A percentile compares a stretch with the other conserved stretches of the same genome.
Conservation (phyloP, 2,113 vertebrate genomes). For the Oxygymnocypris stewartii region DNA sequence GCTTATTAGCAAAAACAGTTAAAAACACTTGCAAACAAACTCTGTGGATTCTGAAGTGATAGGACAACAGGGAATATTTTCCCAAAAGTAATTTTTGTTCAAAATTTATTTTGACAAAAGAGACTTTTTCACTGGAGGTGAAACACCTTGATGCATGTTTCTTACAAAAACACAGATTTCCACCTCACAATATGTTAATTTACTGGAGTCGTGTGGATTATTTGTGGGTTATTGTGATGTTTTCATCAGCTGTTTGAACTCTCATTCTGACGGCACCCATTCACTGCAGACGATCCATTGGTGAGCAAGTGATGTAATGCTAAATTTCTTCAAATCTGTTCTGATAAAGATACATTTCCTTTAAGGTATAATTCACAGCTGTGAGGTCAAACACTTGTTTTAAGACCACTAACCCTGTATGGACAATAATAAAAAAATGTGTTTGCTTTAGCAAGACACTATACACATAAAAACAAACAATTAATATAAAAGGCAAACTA, state of each 20-base stretch:
- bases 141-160: too few relatives aligned
- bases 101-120: too few relatives aligned
- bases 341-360: not conserved
- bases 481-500: not conserved
- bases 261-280: not conserved
- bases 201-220: too few relatives aligned
- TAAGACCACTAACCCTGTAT: not conserved
- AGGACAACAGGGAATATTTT: too few relatives aligned
- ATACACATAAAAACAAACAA: not conserved
- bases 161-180: not conserved
- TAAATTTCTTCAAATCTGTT: not conserved
- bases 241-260: not conserved
- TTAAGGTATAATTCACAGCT: not conserved
- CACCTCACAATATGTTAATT: not conserved
- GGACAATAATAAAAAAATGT: not conserved
- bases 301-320: not conserved
- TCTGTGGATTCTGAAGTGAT: too few relatives aligned
- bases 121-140: too few relatives aligned
- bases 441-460: not conserved
- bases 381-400: not conserved
- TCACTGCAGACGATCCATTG: not conserved
- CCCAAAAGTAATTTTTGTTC: too few relatives aligned
- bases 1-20: too few relatives aligned
- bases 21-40: too few relatives aligned
- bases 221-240: not conserved